These are phyloP conservation scores for Diabrotica balteata DNA, from an alignment of 2,888 invertebrate species.

Conservation along the genomic window DNA sequence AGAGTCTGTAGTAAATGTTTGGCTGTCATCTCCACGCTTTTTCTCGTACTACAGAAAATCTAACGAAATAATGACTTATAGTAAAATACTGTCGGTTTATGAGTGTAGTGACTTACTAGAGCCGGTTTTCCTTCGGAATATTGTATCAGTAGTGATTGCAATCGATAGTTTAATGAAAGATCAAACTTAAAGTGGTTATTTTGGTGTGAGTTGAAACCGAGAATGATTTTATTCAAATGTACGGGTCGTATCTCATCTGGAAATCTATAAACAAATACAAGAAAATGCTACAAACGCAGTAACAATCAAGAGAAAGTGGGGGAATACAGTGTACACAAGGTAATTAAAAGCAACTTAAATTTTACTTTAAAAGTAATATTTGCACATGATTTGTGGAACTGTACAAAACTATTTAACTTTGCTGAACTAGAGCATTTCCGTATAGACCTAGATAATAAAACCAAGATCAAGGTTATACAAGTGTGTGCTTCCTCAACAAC, in stretches of 20 bases:
- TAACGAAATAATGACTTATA: constrained; percentile 44
- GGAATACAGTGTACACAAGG: too few species aligned
- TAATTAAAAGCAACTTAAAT: too few species aligned
- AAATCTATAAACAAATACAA: constrained; percentile 61
- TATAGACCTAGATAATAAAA: too few species aligned
- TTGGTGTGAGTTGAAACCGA: constrained; percentile 70
- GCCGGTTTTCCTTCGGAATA: constrained; percentile 79
- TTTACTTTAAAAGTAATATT: too few species aligned
- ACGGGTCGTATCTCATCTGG: constrained; percentile 78
- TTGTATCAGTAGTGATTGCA: constrained; percentile 71
- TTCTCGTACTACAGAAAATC: constrained; percentile 82
- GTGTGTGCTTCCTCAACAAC: too few species aligned
- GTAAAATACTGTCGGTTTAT: neutral
- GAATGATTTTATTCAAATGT: constrained; percentile 72
- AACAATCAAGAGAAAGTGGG: too few species aligned
- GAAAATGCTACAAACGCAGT: too few species aligned
- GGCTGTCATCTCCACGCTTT: constrained; percentile 75
- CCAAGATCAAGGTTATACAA: too few species aligned
- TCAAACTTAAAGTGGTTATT: constrained; percentile 76
- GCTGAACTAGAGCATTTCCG: too few species aligned
- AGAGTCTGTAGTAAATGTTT: constrained; percentile 68
- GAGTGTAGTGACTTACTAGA: constrained; percentile 60
- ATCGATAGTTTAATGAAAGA: constrained; percentile 76
- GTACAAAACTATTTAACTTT: too few species aligned
- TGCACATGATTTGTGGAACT: too few species aligned